These are phyloP conservation scores for Takifugu rubripes DNA, from an alignment of 2,797 vertebrate species.

Conservation along the genomic window DNA sequence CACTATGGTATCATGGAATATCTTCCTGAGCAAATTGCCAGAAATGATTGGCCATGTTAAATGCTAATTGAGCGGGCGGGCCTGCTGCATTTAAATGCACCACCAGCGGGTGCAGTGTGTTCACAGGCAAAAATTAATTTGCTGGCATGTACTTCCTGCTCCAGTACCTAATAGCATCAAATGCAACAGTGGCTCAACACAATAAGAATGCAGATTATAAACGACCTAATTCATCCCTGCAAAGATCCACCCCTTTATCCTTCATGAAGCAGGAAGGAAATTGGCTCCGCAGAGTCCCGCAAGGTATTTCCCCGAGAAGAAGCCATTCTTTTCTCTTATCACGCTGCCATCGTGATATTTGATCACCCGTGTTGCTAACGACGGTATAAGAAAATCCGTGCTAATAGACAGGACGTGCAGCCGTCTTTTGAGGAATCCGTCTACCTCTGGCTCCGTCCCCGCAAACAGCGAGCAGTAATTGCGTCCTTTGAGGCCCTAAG, in stretches of 20 bases:
- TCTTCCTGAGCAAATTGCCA: conserved; percentile 61
- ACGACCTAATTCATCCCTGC: conserved; percentile 35
- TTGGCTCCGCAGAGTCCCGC: conserved; percentile 14
- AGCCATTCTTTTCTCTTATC: conserved; percentile 18
- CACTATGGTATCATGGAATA: conserved; percentile 27
- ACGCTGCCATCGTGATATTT: conserved; percentile 25
- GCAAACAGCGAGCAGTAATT: conserved; percentile 67
- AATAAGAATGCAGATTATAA: conserved; percentile 38
- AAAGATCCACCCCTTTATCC: conserved; percentile 24
- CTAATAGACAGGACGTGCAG: conserved; percentile 39
- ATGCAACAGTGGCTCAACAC: conserved; percentile 47
- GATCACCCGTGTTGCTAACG: conserved; percentile 26
- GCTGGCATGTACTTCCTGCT: conserved; percentile 47
- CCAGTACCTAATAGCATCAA: conserved; percentile 52
- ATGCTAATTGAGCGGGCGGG: conserved; percentile 63
- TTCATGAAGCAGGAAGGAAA: conserved; percentile 9
- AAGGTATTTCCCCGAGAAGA: conserved; percentile 19
- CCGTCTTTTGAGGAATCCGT: conserved; percentile 46
- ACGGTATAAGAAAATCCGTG: conserved; percentile 16
- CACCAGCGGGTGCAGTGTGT: conserved; percentile 45
- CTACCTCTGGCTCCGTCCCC: conserved; percentile 32
- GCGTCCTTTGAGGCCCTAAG: conserved; percentile 68
- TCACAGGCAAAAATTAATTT: conserved; percentile 60
- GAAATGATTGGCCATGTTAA: conserved; percentile 59
- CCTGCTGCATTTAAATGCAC: conserved; percentile 45